These are phyloP conservation scores for Anabas testudineus DNA, from an alignment of 2,797 vertebrate genomes.

Conservation along the genomic window DNA sequence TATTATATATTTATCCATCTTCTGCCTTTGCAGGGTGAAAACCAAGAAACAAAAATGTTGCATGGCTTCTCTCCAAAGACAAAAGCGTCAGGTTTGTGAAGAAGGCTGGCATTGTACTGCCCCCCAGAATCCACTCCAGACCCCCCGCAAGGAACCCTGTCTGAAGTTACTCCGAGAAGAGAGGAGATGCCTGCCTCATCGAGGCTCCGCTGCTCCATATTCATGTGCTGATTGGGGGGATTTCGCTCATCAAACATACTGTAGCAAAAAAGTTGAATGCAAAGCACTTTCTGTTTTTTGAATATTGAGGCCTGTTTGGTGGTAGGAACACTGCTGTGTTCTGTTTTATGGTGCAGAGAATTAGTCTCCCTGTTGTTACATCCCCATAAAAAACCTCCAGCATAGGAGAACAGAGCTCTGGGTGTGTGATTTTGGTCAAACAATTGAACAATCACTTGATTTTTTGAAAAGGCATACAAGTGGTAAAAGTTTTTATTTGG, in stretches of 20 bases:
- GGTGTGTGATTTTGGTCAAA: neutral
- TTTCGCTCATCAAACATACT: slow-evolving; percentile 58
- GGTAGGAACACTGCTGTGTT: slow-evolving; percentile 18
- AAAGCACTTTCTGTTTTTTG: slow-evolving; percentile 47
- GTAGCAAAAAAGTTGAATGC: slow-evolving; percentile 60
- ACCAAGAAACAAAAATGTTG: slow-evolving; percentile 71
- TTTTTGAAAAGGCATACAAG: neutral
- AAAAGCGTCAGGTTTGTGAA: slow-evolving; percentile 70
- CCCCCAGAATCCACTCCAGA: slow-evolving; percentile 75
- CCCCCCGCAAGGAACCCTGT: slow-evolving; percentile 72
- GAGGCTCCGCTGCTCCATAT: slow-evolving; percentile 74
- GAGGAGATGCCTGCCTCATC: slow-evolving; percentile 61
- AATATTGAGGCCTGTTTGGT: slow-evolving; percentile 47
- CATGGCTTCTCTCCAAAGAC: slow-evolving; percentile 72
- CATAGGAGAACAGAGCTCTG: neutral
- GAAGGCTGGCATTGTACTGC: slow-evolving; percentile 58
- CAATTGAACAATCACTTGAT: neutral
- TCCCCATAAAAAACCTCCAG: slow-evolving; percentile 1
- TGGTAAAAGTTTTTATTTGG: neutral
- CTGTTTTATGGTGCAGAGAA: slow-evolving; percentile 27
- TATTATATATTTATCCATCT: slow-evolving; percentile 56
- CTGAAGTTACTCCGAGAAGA: slow-evolving; percentile 73
- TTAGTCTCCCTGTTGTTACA: slow-evolving; percentile 1
- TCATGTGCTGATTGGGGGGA: slow-evolving; percentile 61
- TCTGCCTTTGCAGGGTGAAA: slow-evolving; percentile 54